Base-by-base conservation (phyloP, 2,888 invertebrate species). In the Pristionchus arcanus region DNA sequence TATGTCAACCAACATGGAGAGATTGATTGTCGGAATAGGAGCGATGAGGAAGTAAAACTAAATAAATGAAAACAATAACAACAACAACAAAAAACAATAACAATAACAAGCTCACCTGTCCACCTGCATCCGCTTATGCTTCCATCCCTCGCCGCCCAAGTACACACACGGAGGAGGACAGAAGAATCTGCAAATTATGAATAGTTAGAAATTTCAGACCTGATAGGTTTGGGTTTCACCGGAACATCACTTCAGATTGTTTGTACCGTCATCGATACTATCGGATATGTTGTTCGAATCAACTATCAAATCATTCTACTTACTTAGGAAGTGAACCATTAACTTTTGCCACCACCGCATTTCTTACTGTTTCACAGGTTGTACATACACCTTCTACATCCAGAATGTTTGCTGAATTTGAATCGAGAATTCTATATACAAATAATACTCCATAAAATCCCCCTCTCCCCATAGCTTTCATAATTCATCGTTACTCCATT, bases 121-220 rank as follows among this genome's bases (percentile, higher is more conserved):
- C 68, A 88, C 94, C 97, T 97, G 16, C 63, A 53, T 49, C 34
- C 55, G 25, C 87, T 88, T 87, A 88, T 86, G n/a, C 86, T 98
- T 97, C 99, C 99, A 99, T 25, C 99, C 99, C 94, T 98, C 98
- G n/a, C 99, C 99, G 95, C 97, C 97, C 92, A 99, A 96, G 96
- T 99, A 99, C 95, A 99, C 98, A 96, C 99, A 99, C 0, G 99
- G 99, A 0, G 99, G 99, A 0, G 99, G 99, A 94, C 99, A 99
- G 96, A 99, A 99, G 96, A 99, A 99, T 91, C 96, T 96, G 74
- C 15, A 15, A 74, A 13, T 25, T 13, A 1, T 5, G 68, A 31
- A 21, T 13, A 13, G 3, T 66, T 66, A 28, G 66, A 42, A n/a
- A 74, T 37, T 42, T 15, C 28, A 15, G 15, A 81, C 25, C 42